Evolutionary conservation across 1,140 invertebrate species (phyloP), one percentile per base, ranked within the genome.

Genomic region (Aleiodes sp.): DNA sequence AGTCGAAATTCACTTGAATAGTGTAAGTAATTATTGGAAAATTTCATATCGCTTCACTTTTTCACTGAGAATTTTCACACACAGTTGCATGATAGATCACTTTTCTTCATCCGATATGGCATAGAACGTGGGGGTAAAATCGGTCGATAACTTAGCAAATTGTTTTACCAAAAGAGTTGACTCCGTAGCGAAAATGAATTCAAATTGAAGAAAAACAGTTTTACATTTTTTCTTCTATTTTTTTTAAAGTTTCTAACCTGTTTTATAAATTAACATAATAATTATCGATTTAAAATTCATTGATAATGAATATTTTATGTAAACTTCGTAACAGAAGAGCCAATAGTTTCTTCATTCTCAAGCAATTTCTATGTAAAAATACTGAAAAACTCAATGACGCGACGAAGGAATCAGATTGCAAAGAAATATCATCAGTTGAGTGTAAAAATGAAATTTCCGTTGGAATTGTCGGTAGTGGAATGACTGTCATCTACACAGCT

Each of bases 401-500:
- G n/a, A 46, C 14, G 41, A 46, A 4, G 19, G 12, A 9, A 26
- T 56, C 1, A 14, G 14, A 63, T 39, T 35, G 63, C 12, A 24
- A 61, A 41, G 29, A 39, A 7, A 33, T 3, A 43, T 52, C 12
- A 24, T 59, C 24, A 26, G 56, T 46, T 35, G 19, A 29, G 6
- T 4, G 3, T 64, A 69, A 68, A 59, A 31, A 69, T 24, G 57
- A 70, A 9, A 3, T 83, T 46, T 68, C 73, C 26, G 71, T 85
- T 16, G 77, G 73, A 41, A 77, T 85, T 33, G 75, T 84, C 10
- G 83, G 82, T 4, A 80, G 81, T 33, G 78, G 79, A 46, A 71
- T 60, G 10, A 61, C 74, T 0, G 63, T 77, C 4, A 70, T 78
- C 37, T 83, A 78, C 56, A 70, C 79, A 12, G 68, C 76, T 8